Conservation (phyloP, 2,888 invertebrate species). For the Morpho helenor region DNA sequence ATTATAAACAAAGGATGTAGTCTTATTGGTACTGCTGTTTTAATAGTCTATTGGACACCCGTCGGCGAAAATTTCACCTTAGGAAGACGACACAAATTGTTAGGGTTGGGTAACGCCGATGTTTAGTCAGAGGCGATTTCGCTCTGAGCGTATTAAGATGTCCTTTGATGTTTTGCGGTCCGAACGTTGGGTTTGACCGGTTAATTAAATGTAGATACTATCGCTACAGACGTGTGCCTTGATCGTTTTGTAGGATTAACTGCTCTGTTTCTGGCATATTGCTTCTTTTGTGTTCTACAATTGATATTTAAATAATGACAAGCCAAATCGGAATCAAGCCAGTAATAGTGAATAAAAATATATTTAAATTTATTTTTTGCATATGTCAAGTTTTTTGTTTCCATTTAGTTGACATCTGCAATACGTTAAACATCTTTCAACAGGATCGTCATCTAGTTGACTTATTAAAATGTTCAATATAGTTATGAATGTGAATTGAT, state of each 20-base stretch:
- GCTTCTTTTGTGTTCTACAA: constrained; percentile 24
- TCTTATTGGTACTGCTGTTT: constrained; percentile 69
- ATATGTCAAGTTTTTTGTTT: no score
- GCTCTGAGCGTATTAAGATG: constrained; percentile 72
- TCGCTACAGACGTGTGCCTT: constrained; percentile 48
- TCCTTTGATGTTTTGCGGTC: constrained; percentile 72
- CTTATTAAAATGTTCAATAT: no score
- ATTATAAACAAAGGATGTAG: constrained; percentile 77
- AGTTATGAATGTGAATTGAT: no score
- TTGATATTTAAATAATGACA: constrained; percentile 11
- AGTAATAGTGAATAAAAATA: no score
- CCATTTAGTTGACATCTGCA: no score
- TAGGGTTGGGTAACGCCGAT: constrained; percentile 54
- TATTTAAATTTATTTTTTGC: no score
- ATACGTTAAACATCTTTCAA: no score
- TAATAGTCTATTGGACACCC: constrained; percentile 67
- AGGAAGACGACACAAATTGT: constrained; percentile 58
- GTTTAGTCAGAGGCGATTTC: constrained; percentile 62
- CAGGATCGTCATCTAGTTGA: no score
- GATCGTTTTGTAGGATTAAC: constrained; percentile 49
- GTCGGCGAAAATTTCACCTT: constrained; percentile 56
- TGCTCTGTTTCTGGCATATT: constrained; percentile 45
- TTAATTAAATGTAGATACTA: constrained; percentile 65
- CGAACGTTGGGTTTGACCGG: constrained; percentile 58
- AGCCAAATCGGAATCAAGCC: no score